Evolutionary conservation across 2,113 vertebrate species (phyloP).

Genomic region (Corvus moneduloides): DNA sequence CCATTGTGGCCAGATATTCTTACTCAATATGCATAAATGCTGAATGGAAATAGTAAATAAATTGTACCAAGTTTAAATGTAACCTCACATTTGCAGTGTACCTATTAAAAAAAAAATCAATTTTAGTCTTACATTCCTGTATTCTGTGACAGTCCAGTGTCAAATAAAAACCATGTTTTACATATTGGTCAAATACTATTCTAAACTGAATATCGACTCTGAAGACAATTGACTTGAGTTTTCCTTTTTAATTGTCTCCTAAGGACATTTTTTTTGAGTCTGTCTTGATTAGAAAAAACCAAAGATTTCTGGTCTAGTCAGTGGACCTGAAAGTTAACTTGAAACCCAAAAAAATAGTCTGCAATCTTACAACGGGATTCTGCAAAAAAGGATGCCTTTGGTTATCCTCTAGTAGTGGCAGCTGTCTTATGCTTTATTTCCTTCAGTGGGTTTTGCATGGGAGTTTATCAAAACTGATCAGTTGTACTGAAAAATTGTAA

Average conservation of each 20-base stretch:
- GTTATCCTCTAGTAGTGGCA: not conserved
- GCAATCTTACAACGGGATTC: rapidly evolving
- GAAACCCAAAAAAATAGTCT: not conserved
- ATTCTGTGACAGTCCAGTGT: not conserved
- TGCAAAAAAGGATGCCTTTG: not conserved
- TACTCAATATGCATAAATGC: not conserved
- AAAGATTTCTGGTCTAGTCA: not conserved
- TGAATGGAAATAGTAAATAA: not conserved
- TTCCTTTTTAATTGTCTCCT: not conserved
- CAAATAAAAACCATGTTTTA: not conserved
- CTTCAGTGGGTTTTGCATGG: not conserved
- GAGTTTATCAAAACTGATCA: not conserved
- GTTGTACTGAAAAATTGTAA: not conserved
- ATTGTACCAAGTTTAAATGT: not conserved
- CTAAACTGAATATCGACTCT: not conserved
- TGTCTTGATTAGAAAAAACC: not conserved
- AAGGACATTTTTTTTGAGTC: not conserved
- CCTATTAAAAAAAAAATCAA: not conserved
- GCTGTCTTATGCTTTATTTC: not conserved
- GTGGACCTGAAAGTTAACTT: not conserved
- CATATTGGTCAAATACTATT: not conserved
- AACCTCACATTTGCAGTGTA: not conserved
- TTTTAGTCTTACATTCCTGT: not conserved
- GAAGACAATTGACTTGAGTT: not conserved
- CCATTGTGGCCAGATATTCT: not conserved